Evolutionary conservation across 2,113 vertebrate genomes (phyloP).

Genomic region (Nematolebias whitei): DNA sequence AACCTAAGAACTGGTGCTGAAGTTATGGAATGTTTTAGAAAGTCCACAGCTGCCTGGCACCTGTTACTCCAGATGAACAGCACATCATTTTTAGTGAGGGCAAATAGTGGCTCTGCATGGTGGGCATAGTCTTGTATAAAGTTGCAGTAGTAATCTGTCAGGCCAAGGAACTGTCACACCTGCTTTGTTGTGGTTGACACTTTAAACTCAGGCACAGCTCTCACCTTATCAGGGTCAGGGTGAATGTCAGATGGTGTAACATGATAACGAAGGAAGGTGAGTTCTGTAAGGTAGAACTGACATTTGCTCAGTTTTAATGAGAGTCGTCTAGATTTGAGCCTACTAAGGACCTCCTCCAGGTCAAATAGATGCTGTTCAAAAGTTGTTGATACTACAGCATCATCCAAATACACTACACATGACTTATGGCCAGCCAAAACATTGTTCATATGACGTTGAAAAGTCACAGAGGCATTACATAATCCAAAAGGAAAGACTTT

Average conservation of each 20-base stretch:
- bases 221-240: not conserved
- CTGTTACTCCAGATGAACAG: not conserved
- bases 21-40: not conserved
- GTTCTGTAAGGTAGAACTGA: not conserved
- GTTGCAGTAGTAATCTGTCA: not conserved
- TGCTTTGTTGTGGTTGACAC: not conserved
- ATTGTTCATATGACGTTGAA: conserved; percentile 1
- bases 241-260: not conserved
- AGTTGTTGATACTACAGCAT: not conserved
- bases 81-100: not conserved
- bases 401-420: not conserved
- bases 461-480: not conserved
- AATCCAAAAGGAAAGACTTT: no score
- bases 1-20: not conserved
- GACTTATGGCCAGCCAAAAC: not conserved
- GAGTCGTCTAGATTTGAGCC: not conserved
- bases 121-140: not conserved
- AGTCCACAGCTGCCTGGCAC: not conserved
- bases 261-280: not conserved
- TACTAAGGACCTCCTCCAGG: not conserved
- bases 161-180: not conserved
- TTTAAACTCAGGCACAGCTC: not conserved
- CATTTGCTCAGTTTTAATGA: not conserved
- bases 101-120: not conserved
- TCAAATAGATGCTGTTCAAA: conserved; percentile 1